A percentile compares a stretch with the other conserved stretches of the same genome.
These are phyloP conservation scores for Leistus spinibarbis DNA, from an alignment of 2,888 invertebrate genomes.

Conservation along the genomic window DNA sequence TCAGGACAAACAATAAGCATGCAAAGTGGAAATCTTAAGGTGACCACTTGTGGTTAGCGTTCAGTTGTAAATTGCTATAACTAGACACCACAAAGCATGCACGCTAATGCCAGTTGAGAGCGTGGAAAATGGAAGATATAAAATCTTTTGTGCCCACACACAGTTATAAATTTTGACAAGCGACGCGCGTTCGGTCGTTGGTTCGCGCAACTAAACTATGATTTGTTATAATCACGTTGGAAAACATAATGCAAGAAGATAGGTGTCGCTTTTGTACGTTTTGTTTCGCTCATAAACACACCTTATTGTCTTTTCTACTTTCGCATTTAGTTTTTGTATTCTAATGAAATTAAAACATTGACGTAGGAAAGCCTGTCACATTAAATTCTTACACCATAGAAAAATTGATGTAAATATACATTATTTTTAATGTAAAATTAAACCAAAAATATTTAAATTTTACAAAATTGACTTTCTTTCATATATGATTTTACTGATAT, in stretches of 20 bases:
- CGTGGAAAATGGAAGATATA: conserved; percentile 40
- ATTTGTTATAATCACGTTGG: conserved; percentile 35
- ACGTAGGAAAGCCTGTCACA: too few relatives aligned
- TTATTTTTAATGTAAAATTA: too few relatives aligned
- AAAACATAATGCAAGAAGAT: background rate
- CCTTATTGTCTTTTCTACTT: background rate
- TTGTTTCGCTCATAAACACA: background rate
- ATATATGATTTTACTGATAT: too few relatives aligned
- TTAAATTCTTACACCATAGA: too few relatives aligned
- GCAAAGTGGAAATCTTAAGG: conserved; percentile 10
- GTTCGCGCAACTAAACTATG: conserved; percentile 21
- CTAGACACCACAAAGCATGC: conserved; percentile 32
- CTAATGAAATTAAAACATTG: background rate
- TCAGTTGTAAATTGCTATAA: conserved; percentile 25
- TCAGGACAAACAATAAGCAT: conserved; percentile 4
- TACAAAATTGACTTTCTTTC: too few relatives aligned
- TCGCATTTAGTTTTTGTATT: background rate
- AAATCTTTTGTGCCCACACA: conserved; percentile 38
- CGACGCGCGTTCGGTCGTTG: conserved; percentile 25
- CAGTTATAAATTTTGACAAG: conserved; percentile 37
- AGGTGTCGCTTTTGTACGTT: background rate
- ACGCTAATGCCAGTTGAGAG: conserved; percentile 28
- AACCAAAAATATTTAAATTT: too few relatives aligned
- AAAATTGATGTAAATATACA: too few relatives aligned
- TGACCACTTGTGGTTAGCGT: conserved; percentile 9